Base-by-base conservation (phyloP, 2,797 vertebrate genomes). In the Cyclopterus lumpus region DNA sequence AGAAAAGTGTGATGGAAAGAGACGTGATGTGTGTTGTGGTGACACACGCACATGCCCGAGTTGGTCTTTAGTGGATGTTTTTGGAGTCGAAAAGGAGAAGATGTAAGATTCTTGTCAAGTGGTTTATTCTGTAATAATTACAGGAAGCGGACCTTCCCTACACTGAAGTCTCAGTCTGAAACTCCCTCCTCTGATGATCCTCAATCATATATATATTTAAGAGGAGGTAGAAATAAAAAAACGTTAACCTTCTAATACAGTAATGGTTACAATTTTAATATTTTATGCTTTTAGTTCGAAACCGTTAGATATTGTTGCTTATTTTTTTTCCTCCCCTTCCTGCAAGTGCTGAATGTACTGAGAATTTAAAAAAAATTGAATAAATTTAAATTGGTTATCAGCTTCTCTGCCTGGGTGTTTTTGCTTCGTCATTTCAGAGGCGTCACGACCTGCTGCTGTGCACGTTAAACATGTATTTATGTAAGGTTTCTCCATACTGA, bases 321-420 rank as follows among this genome's bases (percentile, higher is more conserved):
- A 80, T 86, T 73, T 82, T 86, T 75, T 82, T 60, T 40, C 10
- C 38, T 38, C 38, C 75, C 67, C 80, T 76, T 91, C 77, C 83
- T 92, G 84, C 81, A 93, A 93, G 93, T 95, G 89, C 91, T 93
- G 92, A 94, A 93, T 95, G 95, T 95, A 95, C 85, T 75, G 71
- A 94, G 86, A 94, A 91, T 92, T 84, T n/a, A 88, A 90, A 88
- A 6, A 18, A 88, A 40, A 40, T 15, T 83, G 67, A 92, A 91
- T 91, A 92, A 92, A 92, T 85, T 78, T 90, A 91, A 92, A 90
- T 88, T 88, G 85, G 77, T 89, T 85, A 77, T 83, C 80, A 83
- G 30, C 36, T 70, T 30, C 32, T 75, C n/a, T 75, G 62, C 22
- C 58, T 51, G 30, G 20, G 60, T 66, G 18, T 48, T 80, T 46